Evolutionary conservation across 2,888 invertebrate genomes (phyloP).

Genomic region (Glaucopsyche alexis): DNA sequence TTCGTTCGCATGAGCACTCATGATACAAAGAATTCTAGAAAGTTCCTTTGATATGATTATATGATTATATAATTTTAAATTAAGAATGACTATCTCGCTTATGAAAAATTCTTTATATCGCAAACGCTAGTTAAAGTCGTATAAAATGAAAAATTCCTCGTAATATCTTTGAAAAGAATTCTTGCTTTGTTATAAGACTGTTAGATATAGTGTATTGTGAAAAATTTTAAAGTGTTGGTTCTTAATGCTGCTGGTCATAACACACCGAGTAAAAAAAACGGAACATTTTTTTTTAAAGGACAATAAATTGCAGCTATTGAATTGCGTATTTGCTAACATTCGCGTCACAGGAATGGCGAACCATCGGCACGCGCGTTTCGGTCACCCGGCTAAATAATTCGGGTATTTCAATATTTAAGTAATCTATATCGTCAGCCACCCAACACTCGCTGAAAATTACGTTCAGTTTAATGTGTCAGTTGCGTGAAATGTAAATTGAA

Average conservation of each 20-base stretch:
- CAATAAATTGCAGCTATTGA: constrained; percentile 8
- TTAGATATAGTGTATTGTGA: too few species aligned
- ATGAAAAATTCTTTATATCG: neutral
- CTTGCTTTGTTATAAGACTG: neutral
- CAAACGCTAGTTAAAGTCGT: neutral
- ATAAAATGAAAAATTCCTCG: neutral
- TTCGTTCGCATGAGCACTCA: neutral
- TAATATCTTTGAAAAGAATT: neutral
- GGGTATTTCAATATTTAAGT: constrained; percentile 14
- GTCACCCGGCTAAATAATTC: constrained; percentile 9
- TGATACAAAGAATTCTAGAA: neutral
- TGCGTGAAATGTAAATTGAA: constrained; percentile 12
- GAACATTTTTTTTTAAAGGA: neutral
- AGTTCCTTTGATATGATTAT: neutral
- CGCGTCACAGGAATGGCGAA: neutral
- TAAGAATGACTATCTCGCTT: too few species aligned
- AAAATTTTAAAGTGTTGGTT: too few species aligned
- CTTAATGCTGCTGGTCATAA: too few species aligned
- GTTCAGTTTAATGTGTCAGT: neutral
- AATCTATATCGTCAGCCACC: constrained; percentile 1
- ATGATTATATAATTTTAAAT: too few species aligned
- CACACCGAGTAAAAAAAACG: neutral
- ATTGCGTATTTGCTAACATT: constrained; percentile 16
- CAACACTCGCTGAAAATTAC: constrained; percentile 12
- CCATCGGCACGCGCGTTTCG: constrained; percentile 7